Conservation (phyloP, 2,113 vertebrate genomes). For the Gallinago paraguaiae region DNA sequence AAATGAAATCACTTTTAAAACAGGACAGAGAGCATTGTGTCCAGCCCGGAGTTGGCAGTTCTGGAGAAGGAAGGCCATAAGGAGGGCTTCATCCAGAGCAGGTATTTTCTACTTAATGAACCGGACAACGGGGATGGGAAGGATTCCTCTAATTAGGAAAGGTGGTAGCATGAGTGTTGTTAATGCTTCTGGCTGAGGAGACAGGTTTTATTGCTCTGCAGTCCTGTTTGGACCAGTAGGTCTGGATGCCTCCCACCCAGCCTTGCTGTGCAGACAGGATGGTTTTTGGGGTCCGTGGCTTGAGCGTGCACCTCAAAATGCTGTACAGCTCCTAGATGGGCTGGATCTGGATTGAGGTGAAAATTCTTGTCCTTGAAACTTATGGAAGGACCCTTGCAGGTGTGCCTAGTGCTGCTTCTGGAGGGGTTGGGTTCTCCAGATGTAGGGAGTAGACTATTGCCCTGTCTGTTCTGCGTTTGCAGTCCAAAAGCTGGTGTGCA, state of each 20-base stretch:
- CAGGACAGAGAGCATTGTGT: neutral
- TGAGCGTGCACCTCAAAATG: neutral
- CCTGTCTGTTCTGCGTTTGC: accelerated
- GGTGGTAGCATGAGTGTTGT: neutral
- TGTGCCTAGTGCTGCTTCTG: neutral
- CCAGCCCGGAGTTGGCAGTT: neutral
- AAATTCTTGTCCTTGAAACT: neutral
- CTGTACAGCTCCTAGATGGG: neutral
- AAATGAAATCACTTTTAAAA: neutral
- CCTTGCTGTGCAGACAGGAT: accelerated
- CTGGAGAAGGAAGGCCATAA: neutral
- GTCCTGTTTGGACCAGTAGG: neutral
- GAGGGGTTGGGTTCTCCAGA: neutral
- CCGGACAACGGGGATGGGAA: accelerated
- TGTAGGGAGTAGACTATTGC: neutral
- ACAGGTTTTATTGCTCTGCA: neutral
- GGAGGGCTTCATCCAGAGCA: neutral
- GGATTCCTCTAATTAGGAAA: neutral
- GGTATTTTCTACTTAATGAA: neutral
- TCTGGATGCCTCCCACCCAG: neutral
- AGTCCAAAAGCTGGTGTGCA: neutral
- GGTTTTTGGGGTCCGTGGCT: neutral
- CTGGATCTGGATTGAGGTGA: neutral
- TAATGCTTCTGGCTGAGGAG: neutral
- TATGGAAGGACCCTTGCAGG: neutral